phyloP scores from a whole-genome alignment of 53 echinoderm and acorn worm genomes.

The Holothuria leucospilota region DNA sequence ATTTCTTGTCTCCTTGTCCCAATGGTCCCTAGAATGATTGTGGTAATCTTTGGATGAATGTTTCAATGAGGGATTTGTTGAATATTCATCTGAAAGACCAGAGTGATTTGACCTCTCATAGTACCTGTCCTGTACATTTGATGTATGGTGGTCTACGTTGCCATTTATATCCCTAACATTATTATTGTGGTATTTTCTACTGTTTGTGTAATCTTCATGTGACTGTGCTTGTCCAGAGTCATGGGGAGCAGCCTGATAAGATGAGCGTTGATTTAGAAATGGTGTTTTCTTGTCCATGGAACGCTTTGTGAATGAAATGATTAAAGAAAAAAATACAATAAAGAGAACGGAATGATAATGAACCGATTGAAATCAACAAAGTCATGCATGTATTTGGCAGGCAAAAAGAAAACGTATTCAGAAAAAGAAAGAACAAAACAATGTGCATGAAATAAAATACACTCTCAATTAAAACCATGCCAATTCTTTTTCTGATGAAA shows the following conservation, averaged over 20 bases:
- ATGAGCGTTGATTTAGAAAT: constrained; percentile 24
- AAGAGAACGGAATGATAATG: constrained; percentile 43
- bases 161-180: background rate
- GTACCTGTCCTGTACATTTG: constrained; percentile 16
- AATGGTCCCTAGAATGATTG: background rate
- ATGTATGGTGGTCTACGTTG: constrained; percentile 2
- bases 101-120: constrained; percentile 1
- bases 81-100: constrained; percentile 11
- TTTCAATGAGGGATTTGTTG: background rate
- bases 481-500: background rate
- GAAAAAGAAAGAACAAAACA: constrained; percentile 7
- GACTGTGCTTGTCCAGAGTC: constrained; percentile 31
- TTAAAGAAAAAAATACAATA: constrained; percentile 62
- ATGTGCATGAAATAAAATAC: constrained; percentile 30
- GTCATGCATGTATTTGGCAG: constrained; percentile 28
- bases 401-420: constrained; percentile 10
- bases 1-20: background rate
- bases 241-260: constrained; percentile 16
- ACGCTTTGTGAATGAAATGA: constrained; percentile 74
- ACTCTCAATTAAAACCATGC: background rate
- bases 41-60: background rate
- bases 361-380: constrained; percentile 1
- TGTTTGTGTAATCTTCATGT: constrained; percentile 13
- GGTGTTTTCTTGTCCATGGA: constrained; percentile 70
- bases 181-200: constrained; percentile 30